Base-by-base conservation (phyloP, 1,140 invertebrate genomes). In the Gonioctena quinquepunctata region DNA sequence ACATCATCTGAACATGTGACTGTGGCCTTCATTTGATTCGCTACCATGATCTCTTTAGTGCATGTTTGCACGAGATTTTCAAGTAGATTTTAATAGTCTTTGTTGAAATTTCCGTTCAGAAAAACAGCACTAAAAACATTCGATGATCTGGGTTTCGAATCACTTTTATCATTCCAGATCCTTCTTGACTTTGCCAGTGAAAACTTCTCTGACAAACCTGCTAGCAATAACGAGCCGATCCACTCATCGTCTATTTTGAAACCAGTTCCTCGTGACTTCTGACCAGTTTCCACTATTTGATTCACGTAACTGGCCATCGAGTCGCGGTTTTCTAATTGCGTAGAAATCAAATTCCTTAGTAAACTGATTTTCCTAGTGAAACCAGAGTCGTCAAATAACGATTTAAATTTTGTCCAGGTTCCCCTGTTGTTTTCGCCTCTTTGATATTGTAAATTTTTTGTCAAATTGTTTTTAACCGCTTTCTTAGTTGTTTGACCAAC, bases 181-280 rank as follows among this genome's bases (percentile, higher is more conserved):
- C 33, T 42, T 42, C 33, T 42, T 42, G 33, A 42, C 33, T 42
- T 42, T 42, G 33, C 33, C 33, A 7, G 33, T 42, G 33, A n/a
- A n/a, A n/a, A n/a, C n/a, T n/a, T n/a, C n/a, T n/a, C n/a, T n/a
- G n/a, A n/a, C n/a, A n/a, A n/a, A n/a, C n/a, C n/a, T n/a, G n/a
- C n/a, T 26, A 83, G 67, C 11, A 83, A 27, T 6, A 82, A 59
- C 2, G 77, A 68, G n/a, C 77, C 81, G 16, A 82, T 72, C 79
- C 77, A 82, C 54, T 84, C 77, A 49, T 83, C 81, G 28, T 50
- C 68, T 26, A 83, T 67, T 59, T 76, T 54, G 69, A 76, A 74
- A 21, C 72, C 72, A 59, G 74, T 77, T 42, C 72, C 65, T 62
- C 57, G 18, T 64, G 72, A 74, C 76, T 61, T 69, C 13, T 72